Conservation (phyloP, 2,113 vertebrate species). For the Onychorhynchus coronatus region DNA sequence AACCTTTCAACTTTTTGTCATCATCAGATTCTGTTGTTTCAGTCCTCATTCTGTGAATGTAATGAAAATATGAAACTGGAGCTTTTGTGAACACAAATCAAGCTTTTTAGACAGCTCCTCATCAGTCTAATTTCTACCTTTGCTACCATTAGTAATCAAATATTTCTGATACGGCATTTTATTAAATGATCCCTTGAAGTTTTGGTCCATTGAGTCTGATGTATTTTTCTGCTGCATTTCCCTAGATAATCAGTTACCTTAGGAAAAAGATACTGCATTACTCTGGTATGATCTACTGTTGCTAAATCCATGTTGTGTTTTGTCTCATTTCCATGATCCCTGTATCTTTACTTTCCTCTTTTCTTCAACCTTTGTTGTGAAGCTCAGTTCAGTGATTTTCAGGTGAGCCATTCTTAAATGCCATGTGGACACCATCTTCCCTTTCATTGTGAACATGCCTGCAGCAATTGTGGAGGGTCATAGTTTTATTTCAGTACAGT, state of each 20-base stretch:
- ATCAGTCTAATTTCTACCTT: background rate
- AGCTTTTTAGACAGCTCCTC: background rate
- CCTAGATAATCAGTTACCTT: background rate
- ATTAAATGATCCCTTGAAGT: background rate
- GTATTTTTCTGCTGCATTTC: background rate
- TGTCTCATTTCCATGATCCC: background rate
- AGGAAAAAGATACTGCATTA: background rate
- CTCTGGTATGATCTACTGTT: background rate
- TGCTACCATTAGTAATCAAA: background rate
- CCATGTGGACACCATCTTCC: background rate
- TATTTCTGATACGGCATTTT: background rate
- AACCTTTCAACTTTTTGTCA: background rate
- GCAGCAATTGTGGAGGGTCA: background rate
- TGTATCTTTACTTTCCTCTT: background rate
- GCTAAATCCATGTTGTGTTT: background rate
- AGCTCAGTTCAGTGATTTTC: background rate
- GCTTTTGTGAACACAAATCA: background rate
- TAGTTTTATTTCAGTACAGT: background rate
- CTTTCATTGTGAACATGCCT: background rate
- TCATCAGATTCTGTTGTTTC: background rate
- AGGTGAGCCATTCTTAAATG: background rate
- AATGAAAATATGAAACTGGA: background rate
- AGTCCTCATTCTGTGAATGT: background rate
- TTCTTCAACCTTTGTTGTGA: background rate
- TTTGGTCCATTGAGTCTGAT: background rate